Percentiles rank a stretch among this genome's conserved stretches.
Conservation (phyloP, 2,797 vertebrate species). For the Lophura swinhoii region DNA sequence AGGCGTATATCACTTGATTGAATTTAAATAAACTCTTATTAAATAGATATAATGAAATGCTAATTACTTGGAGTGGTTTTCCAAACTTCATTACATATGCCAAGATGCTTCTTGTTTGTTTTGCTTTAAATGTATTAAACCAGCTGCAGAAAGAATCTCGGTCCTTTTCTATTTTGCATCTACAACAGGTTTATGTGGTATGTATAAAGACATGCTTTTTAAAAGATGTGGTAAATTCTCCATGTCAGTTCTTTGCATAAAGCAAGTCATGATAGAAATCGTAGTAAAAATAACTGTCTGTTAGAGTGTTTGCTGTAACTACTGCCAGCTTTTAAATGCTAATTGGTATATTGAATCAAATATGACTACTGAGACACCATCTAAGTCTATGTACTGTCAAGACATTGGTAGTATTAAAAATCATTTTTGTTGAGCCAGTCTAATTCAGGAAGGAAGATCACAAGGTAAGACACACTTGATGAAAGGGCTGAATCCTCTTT, state of each 20-base stretch:
- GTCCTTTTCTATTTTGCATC: not conserved
- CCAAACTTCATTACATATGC: not conserved
- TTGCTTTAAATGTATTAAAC: not conserved
- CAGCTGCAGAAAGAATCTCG: not conserved
- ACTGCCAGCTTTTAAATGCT: not conserved
- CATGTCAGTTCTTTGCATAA: not conserved
- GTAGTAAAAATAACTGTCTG: not conserved
- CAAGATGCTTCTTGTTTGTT: not conserved
- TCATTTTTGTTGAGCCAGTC: not conserved
- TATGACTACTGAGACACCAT: not conserved
- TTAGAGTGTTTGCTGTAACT: not conserved
- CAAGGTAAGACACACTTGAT: not conserved
- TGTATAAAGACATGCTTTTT: not conserved
- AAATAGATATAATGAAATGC: not conserved
- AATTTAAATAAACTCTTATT: not conserved
- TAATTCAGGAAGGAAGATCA: not conserved
- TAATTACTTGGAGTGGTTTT: not conserved
- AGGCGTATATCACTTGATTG: not conserved
- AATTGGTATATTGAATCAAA: not conserved
- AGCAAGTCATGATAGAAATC: not conserved
- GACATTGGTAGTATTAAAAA: not conserved
- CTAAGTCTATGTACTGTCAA: not conserved
- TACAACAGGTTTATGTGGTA: not conserved
- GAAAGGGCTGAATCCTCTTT: not conserved
- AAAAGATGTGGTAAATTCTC: not conserved